These are phyloP conservation scores for Ridgeia piscesae DNA, from an alignment of 1,140 invertebrate species.

Conservation along the genomic window DNA sequence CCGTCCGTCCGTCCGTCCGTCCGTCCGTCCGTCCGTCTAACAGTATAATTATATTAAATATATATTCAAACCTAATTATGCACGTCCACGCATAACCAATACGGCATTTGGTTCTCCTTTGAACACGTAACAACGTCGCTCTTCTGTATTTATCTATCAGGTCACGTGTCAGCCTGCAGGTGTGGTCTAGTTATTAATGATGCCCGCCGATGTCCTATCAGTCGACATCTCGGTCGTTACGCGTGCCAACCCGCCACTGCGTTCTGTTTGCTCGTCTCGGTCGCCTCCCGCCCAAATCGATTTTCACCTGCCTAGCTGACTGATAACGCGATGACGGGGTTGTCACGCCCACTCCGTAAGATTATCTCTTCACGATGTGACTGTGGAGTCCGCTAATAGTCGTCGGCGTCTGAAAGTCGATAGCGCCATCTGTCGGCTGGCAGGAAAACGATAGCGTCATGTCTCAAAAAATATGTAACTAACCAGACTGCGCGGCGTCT, in stretches of 20 bases:
- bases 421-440: not conserved
- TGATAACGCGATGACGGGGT: not conserved
- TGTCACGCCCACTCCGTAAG: not conserved
- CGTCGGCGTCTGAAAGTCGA: not conserved
- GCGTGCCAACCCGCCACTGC: not conserved
- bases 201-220: not conserved
- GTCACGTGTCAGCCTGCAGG: not conserved
- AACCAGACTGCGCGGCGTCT: not conserved
- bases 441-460: not conserved
- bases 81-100: not conserved
- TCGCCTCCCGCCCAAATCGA: not conserved
- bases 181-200: not conserved
- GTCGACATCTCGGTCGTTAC: not conserved
- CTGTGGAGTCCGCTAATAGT: not conserved
- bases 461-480: not conserved
- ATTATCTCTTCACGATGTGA: not conserved
- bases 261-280: not conserved
- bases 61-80: not conserved
- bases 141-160: not conserved
- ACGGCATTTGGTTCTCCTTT: not conserved
- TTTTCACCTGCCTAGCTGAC: not conserved
- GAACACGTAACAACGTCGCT: not conserved
- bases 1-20: too few species aligned
- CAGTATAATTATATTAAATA: not conserved
- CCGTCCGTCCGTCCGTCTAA: too few species aligned